Conservation (phyloP, 2,113 vertebrate species). For the Elephas maximus region DNA sequence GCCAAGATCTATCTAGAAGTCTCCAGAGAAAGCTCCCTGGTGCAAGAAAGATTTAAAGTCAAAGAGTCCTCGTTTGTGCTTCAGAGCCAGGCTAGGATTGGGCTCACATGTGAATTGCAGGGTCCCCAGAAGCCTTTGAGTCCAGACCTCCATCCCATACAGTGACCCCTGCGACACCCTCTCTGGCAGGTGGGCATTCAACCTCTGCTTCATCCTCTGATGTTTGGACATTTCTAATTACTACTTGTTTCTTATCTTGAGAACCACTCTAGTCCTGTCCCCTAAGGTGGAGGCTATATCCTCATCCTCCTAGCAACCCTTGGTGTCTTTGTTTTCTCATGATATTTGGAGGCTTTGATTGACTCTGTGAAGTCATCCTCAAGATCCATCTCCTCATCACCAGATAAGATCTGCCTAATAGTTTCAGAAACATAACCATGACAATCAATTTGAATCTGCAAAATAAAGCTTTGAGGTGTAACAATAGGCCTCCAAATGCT, state of each 20-base stretch:
- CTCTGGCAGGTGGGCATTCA: background rate
- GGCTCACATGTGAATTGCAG: background rate
- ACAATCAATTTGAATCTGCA: background rate
- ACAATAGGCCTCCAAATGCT: background rate
- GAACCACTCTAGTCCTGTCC: background rate
- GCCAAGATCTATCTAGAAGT: background rate
- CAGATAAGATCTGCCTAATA: background rate
- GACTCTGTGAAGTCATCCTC: background rate
- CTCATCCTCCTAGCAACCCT: background rate
- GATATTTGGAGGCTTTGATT: background rate
- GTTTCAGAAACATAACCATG: background rate
- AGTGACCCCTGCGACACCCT: background rate
- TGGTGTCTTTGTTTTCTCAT: background rate
- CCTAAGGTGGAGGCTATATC: background rate
- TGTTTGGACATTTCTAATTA: background rate
- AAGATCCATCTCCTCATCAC: background rate
- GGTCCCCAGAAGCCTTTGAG: background rate
- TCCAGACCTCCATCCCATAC: background rate
- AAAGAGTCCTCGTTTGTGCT: background rate
- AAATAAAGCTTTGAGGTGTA: background rate
- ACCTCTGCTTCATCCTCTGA: background rate
- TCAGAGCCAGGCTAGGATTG: background rate
- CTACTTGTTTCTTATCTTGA: conserved; percentile 34
- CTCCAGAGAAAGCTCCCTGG: background rate
- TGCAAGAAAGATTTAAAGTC: background rate